These are phyloP conservation scores for Eupithecia abbreviata DNA, from an alignment of 2,888 invertebrate genomes.

Conservation along the genomic window DNA sequence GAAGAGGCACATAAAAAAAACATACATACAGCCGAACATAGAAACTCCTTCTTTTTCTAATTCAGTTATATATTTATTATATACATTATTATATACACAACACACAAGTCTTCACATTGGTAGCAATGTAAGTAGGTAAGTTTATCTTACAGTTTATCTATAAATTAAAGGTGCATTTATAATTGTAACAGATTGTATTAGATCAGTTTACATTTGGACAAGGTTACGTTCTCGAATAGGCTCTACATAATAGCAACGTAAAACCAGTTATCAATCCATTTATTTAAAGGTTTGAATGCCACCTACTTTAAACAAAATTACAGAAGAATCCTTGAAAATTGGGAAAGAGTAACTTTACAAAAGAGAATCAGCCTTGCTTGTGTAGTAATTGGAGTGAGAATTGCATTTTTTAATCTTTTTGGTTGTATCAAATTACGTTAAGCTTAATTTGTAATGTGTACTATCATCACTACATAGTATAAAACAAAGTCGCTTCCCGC, in stretches of 20 bases:
- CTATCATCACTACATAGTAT: no score
- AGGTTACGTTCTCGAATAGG: conserved; percentile 31
- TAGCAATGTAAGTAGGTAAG: background rate
- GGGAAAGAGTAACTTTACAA: conserved; percentile 7
- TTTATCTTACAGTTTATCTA: background rate
- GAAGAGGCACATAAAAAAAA: no score
- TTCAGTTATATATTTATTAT: no score
- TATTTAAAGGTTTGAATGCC: conserved; percentile 6
- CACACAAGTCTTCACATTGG: background rate
- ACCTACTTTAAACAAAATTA: background rate
- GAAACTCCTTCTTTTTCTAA: no score
- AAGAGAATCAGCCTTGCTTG: conserved; percentile 6
- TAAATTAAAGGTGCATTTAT: conserved; percentile 1
- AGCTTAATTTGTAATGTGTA: background rate
- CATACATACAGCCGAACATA: no score
- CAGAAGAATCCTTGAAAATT: conserved; percentile 9
- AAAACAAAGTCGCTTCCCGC: no score
- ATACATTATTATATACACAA: no score
- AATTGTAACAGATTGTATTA: conserved; percentile 22
- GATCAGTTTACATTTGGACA: conserved; percentile 21
- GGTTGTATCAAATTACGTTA: background rate
- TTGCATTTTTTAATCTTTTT: background rate
- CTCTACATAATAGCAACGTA: conserved; percentile 25
- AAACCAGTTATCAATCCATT: conserved; percentile 26
- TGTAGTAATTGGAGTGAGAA: background rate